Conservation (phyloP, 2,113 vertebrate genomes). For the Hippoglossus stenolepis region DNA sequence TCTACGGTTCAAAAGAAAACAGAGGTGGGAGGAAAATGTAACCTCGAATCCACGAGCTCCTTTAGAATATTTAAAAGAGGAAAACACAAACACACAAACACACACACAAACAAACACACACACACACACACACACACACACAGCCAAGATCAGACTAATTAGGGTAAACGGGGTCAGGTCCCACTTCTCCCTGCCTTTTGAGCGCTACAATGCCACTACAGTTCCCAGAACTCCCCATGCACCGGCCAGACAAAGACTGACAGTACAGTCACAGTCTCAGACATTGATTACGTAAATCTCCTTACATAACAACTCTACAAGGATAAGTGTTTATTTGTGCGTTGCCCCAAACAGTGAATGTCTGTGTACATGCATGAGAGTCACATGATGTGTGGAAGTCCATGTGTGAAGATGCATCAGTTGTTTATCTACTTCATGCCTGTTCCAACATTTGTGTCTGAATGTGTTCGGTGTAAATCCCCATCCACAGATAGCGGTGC, state of each 20-base stretch:
- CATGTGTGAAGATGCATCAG: neutral
- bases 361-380: conserved; percentile 16
- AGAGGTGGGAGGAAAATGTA: conserved; percentile 8
- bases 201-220: conserved; percentile 38
- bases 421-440: conserved; percentile 2
- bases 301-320: conserved; percentile 59
- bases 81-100: neutral
- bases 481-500: conserved; percentile 10
- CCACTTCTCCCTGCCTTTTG: conserved; percentile 14
- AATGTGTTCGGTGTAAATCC: conserved; percentile 30
- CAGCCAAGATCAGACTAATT: conserved; percentile 21
- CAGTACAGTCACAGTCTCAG: conserved; percentile 46
- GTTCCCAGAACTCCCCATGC: conserved; percentile 17
- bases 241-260: conserved; percentile 57
- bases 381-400: neutral
- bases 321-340: conserved; percentile 49
- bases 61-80: no score
- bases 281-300: conserved; percentile 61
- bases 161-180: conserved; percentile 41
- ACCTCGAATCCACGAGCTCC: neutral
- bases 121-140: neutral
- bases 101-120: neutral
- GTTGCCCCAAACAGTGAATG: conserved; percentile 13
- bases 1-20: neutral
- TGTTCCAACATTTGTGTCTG: neutral